Percentiles rank a stretch among this genome's conserved stretches.
Conservation (phyloP, 2,797 vertebrate species). For the Mus minutoides region DNA sequence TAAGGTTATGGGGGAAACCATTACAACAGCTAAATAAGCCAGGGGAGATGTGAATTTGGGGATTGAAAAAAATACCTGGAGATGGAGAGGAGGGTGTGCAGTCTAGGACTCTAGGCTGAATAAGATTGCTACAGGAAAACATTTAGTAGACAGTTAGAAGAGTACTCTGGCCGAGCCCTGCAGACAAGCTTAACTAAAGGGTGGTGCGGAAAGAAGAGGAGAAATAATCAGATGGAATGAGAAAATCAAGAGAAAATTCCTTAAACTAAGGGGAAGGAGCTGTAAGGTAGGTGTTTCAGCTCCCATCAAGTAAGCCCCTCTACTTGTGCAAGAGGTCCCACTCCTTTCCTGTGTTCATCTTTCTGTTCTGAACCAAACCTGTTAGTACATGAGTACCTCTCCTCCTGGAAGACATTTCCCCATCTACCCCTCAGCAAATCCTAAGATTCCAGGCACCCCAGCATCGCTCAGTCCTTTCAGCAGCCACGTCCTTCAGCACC, state of each 20-base stretch:
- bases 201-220: background rate
- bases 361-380: background rate
- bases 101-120: background rate
- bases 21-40: background rate
- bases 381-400: background rate
- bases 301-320: background rate
- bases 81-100: background rate
- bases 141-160: background rate
- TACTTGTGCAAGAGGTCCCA: background rate
- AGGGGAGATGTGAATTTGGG: background rate
- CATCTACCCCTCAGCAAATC: background rate
- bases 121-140: background rate
- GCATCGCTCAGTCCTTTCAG: too few relatives aligned
- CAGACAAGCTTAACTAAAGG: background rate
- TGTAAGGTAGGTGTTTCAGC: background rate
- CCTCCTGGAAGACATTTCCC: background rate
- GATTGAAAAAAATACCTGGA: too few relatives aligned
- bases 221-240: background rate
- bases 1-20: background rate
- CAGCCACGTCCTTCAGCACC: background rate
- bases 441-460: background rate
- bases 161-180: background rate
- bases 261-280: background rate
- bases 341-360: background rate
- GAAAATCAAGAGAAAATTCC: background rate